Evolutionary conservation across 1,140 invertebrate species (phyloP).

Genomic region (Caenorhabditis briggsae): DNA sequence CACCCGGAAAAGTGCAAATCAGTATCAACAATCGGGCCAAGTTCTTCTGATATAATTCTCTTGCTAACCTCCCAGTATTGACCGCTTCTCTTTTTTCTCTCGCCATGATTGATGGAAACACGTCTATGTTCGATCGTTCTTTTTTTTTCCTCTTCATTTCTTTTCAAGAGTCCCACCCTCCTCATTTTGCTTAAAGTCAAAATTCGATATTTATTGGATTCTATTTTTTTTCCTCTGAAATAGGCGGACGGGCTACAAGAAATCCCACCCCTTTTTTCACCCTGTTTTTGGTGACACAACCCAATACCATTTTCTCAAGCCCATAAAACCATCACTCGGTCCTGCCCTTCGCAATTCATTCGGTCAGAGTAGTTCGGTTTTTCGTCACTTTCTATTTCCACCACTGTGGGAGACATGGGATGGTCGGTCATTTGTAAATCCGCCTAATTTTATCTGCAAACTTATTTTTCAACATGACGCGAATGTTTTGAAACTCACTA

Average conservation of each 20-base stretch:
- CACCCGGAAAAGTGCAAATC: constrained; percentile 50
- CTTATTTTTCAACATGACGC: neutral
- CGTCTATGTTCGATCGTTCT: constrained; percentile 23
- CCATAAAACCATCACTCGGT: neutral
- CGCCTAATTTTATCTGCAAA: no score
- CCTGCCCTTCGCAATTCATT: neutral
- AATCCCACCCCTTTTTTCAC: neutral
- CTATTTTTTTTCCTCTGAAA: no score
- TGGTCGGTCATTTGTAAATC: neutral
- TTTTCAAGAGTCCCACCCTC: neutral
- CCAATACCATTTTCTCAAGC: constrained; percentile 25
- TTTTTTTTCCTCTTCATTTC: neutral
- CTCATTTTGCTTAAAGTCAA: neutral
- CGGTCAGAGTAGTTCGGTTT: neutral
- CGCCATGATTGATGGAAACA: neutral
- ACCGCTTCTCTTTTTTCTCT: neutral
- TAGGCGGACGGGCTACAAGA: no score
- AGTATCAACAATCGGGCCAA: neutral
- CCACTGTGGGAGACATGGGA: neutral
- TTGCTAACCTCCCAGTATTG: constrained; percentile 32
- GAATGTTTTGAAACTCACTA: neutral
- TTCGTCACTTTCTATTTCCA: constrained; percentile 41
- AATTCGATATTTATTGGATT: neutral
- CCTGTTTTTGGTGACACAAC: constrained; percentile 8
- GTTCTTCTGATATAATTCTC: neutral